Evolutionary conservation across 2,888 invertebrate species (phyloP), one percentile per base, ranked within the genome.

Genomic region (Drosophila histrio): DNA sequence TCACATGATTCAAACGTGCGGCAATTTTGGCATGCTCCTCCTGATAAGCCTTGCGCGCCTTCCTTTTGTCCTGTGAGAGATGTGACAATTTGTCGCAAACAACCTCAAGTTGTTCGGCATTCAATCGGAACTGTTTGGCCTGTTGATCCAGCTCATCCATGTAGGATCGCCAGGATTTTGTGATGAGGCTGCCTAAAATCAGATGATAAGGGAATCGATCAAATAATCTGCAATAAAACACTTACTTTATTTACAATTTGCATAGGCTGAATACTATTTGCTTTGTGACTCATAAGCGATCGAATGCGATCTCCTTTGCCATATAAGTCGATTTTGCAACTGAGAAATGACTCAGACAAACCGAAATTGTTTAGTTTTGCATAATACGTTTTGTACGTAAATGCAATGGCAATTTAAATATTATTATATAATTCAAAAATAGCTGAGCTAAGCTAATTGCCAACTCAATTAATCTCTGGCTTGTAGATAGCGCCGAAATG

Each of bases 81-180:
- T 94, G 93, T 76, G 94, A 94, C 72, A 98, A 93, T 77, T 96
- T 95, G 84, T 98, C 97, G 9, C 97, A 96, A 70, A 95, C 94
- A 24, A 94, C 95, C 90, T 97, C 97, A 78, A 98, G 93, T 21
- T 95, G 94, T 91, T 98, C 98, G 1, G 97, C 96, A 91, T 97
- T 98, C 68, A 95, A 94, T 89, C 95, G 95, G 65, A 98, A 95
- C 76, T 96, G 93, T 79, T 95, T 95, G 19, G 96, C 96, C 58
- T 96, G 95, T 87, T 94, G 95, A 91, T 98, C 98, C 91, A 98
- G 94, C 89, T 98, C 97, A 85, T 97, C 96, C 92, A 98, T 95
- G 92, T 97, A 96, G 60, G 95, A 95, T 81, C 95, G 94, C 98
- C 98, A 98, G 49, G 95, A 94, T 58, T 94, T 93, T 32, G 94